These are phyloP conservation scores for Brienomyrus brachyistius DNA, from an alignment of 2,113 vertebrate species.

Conservation along the genomic window DNA sequence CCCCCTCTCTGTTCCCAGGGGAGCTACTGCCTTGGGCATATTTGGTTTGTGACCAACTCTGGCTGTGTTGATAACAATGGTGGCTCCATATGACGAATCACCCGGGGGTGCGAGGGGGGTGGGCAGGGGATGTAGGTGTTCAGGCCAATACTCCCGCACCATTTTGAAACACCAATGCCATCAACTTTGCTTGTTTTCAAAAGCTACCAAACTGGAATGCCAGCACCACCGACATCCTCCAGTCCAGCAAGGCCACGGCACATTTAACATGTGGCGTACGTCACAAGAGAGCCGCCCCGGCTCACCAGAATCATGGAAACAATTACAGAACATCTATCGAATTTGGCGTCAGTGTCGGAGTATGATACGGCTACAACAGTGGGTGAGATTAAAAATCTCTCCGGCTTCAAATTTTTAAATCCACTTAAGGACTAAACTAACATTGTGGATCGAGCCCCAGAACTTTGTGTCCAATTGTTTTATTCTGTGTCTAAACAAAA, in stretches of 20 bases:
- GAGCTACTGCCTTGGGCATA: conserved; percentile 62
- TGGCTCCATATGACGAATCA: conserved; percentile 50
- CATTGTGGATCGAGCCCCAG: background rate
- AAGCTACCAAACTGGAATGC: background rate
- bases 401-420: conserved; percentile 12
- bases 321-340: background rate
- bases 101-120: conserved; percentile 31
- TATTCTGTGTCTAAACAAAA: conserved; percentile 32
- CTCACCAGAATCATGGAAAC: background rate
- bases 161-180: background rate
- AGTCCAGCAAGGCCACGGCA: background rate
- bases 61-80: conserved; percentile 65
- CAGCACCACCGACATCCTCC: background rate
- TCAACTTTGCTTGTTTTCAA: background rate
- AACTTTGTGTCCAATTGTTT: background rate
- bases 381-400: conserved; percentile 14
- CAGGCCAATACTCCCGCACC: conserved; percentile 10
- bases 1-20: conserved; percentile 56
- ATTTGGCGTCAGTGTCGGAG: background rate
- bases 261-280: background rate
- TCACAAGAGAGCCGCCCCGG: background rate
- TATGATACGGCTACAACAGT: background rate
- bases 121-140: conserved; percentile 29
- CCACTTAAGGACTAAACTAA: conserved; percentile 11
- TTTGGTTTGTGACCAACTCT: conserved; percentile 60